These are phyloP conservation scores for Aricia artaxerxes DNA, from an alignment of 2,888 invertebrate species.

Conservation along the genomic window DNA sequence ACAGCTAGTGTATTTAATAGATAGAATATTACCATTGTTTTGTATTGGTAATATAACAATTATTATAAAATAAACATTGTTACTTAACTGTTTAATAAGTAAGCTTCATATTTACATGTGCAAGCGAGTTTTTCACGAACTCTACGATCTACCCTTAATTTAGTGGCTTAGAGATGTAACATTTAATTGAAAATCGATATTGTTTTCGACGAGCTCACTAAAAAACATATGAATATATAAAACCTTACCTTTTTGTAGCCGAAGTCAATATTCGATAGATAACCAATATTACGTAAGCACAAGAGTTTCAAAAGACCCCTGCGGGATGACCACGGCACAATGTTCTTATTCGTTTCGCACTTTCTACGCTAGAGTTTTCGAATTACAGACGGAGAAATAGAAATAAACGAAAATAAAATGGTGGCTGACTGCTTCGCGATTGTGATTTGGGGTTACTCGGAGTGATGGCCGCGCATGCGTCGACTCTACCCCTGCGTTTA, in stretches of 20 bases:
- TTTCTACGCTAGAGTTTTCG: conserved; percentile 5
- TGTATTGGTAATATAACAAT: not conserved
- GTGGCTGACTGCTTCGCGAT: conserved; percentile 52
- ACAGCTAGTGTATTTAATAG: not conserved
- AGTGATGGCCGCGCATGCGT: conserved; percentile 59
- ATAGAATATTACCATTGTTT: not conserved
- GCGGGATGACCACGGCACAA: not conserved
- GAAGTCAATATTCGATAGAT: conserved; percentile 42
- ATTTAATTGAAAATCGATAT: conserved; percentile 28
- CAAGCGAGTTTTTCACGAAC: not conserved
- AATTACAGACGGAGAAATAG: conserved; percentile 45
- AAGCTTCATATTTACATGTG: not conserved
- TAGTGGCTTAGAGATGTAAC: not conserved
- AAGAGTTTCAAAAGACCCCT: conserved; percentile 34
- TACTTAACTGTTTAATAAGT: not conserved
- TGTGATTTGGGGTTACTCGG: conserved; percentile 58
- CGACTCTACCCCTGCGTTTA: conserved; percentile 56
- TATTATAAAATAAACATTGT: not conserved
- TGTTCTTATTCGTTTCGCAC: not conserved
- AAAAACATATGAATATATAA: conserved; percentile 19
- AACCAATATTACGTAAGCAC: conserved; percentile 56
- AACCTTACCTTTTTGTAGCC: conserved; percentile 47
- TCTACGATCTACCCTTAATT: not conserved
- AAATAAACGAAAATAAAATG: conserved; percentile 68
- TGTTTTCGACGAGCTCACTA: conserved; percentile 15